Percentiles rank a stretch among this genome's conserved stretches.
Conservation (phyloP, 1,140 invertebrate species). For the Brachionus manjavacas region DNA sequence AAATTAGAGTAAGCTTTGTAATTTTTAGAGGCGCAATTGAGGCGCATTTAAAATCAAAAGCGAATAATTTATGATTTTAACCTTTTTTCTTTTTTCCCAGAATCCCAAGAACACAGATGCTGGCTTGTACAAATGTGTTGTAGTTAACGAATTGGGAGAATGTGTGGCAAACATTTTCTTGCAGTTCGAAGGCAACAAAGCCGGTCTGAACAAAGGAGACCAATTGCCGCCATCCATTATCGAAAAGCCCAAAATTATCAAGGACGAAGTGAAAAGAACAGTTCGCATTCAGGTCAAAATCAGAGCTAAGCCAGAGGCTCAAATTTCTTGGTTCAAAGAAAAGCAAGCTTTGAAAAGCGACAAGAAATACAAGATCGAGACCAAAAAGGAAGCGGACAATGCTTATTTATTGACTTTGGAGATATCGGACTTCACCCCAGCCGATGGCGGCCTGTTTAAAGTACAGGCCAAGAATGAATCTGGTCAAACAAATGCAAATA, state of each 20-base stretch:
- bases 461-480: constrained; percentile 91
- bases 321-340: constrained; percentile 35
- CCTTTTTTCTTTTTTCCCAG: neutral
- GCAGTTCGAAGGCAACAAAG: constrained; percentile 21
- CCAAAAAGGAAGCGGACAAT: constrained; percentile 34
- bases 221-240: constrained; percentile 12
- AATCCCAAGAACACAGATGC: constrained; percentile 31
- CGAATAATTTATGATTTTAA: neutral
- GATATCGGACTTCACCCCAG: neutral
- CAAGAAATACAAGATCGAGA: constrained; percentile 37
- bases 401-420: neutral
- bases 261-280: constrained; percentile 20
- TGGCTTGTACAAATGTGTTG: constrained; percentile 40
- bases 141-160: constrained; percentile 39
- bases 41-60: neutral
- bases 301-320: constrained; percentile 32
- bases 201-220: constrained; percentile 6
- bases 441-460: constrained; percentile 84
- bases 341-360: constrained; percentile 26
- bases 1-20: constrained; percentile 5
- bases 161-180: constrained; percentile 33
- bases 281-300: constrained; percentile 23
- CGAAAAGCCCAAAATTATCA: constrained; percentile 39
- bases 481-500: constrained; percentile 89
- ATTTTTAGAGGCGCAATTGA: neutral